Percentiles rank a stretch among this genome's conserved stretches.
These are phyloP conservation scores for Drosophila mulleri DNA, from an alignment of 2,888 invertebrate species.

Conservation along the genomic window DNA sequence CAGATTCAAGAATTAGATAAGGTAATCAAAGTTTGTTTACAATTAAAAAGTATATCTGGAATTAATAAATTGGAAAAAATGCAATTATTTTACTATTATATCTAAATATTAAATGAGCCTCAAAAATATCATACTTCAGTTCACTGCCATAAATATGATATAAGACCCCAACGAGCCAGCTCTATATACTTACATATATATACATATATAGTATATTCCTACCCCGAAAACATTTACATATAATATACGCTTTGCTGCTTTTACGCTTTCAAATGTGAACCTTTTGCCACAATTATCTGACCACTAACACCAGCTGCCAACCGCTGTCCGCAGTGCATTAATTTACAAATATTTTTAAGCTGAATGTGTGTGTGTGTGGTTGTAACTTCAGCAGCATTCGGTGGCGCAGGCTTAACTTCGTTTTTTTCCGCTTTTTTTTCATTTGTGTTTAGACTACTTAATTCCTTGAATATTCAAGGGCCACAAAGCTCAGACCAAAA, in stretches of 20 bases:
- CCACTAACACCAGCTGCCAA: constrained; percentile 39
- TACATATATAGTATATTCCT: background rate
- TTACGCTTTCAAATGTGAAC: background rate
- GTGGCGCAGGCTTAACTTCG: constrained; percentile 44
- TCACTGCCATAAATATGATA: background rate
- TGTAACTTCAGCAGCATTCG: constrained; percentile 24
- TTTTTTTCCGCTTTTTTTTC: constrained; percentile 10
- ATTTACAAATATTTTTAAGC: constrained; percentile 55
- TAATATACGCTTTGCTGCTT: constrained; percentile 1
- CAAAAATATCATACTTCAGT: background rate
- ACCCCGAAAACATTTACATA: background rate
- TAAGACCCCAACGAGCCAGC: background rate
- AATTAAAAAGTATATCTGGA: too few species aligned
- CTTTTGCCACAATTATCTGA: constrained; percentile 53
- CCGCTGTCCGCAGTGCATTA: constrained; percentile 43
- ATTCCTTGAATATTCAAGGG: constrained; percentile 69
- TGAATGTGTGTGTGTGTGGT: constrained; percentile 4
- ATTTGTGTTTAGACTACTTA: constrained; percentile 63
- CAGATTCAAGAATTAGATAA: background rate
- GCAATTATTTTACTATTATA: too few species aligned
- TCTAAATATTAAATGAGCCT: background rate
- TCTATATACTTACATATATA: background rate
- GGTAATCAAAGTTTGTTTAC: background rate
- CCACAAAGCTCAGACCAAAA: constrained; percentile 52
- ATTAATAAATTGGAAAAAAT: too few species aligned